These are phyloP conservation scores for Melanostoma scalare DNA, from an alignment of 2,888 invertebrate genomes.

Conservation along the genomic window DNA sequence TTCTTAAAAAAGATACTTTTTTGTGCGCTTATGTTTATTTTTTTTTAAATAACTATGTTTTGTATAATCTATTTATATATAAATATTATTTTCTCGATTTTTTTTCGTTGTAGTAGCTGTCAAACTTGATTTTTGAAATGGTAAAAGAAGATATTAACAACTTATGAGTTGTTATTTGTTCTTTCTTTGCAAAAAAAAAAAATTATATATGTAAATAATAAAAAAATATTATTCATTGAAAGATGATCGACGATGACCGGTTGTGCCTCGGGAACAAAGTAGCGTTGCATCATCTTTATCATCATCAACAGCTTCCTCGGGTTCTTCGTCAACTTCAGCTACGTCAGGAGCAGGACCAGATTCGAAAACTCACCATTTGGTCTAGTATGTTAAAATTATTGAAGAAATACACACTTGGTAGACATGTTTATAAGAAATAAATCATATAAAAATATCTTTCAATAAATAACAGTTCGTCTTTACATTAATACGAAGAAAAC, in stretches of 20 bases:
- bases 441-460: constrained; percentile 60
- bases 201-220: constrained; percentile 35
- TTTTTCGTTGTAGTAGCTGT: too few relatives aligned
- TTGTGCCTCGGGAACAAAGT: constrained; percentile 79
- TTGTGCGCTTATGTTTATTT: too few relatives aligned
- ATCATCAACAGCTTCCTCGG: constrained; percentile 78
- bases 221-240: constrained; percentile 46
- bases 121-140: too few relatives aligned
- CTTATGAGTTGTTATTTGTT: constrained; percentile 9
- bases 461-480: constrained; percentile 61
- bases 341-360: constrained; percentile 74
- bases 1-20: too few relatives aligned
- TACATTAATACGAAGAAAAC: constrained; percentile 39
- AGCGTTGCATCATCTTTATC: constrained; percentile 78
- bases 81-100: too few relatives aligned
- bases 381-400: constrained; percentile 63
- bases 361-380: constrained; percentile 74
- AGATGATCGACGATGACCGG: constrained; percentile 82
- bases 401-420: constrained; percentile 32
- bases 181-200: constrained; percentile 35
- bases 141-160: too few relatives aligned
- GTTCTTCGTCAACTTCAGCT: constrained; percentile 74
- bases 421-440: constrained; percentile 40
- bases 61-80: too few relatives aligned
- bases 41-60: too few relatives aligned